A percentile compares a stretch with the other conserved stretches of the same genome.
phyloP scores from a whole-genome alignment of 2,888 invertebrate genomes.

The Perdita meconis region DNA sequence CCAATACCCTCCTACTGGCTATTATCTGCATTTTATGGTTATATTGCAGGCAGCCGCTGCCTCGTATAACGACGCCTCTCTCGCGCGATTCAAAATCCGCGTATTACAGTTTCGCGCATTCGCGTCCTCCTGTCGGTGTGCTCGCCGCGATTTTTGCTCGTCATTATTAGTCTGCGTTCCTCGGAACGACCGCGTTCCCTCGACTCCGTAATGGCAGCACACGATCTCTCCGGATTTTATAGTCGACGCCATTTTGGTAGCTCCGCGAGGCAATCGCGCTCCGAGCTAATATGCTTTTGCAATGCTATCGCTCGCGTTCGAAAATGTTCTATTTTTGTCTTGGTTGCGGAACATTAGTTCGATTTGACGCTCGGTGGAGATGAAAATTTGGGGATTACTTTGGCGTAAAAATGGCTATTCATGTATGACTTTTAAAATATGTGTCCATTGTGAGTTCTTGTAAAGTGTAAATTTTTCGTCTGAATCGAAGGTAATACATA shows the following conservation, averaged over 20 bases:
- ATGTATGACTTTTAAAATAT: too few relatives aligned
- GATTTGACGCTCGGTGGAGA: too few relatives aligned
- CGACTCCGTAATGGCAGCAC: slow-evolving; percentile 47
- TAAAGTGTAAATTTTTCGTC: too few relatives aligned
- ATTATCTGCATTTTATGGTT: slow-evolving; percentile 84
- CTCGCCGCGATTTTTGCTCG: slow-evolving; percentile 45
- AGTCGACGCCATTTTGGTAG: slow-evolving; percentile 49
- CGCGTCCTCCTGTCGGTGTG: slow-evolving; percentile 15
- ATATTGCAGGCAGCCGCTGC: slow-evolving; percentile 81
- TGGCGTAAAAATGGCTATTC: too few relatives aligned
- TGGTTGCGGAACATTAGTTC: too few relatives aligned
- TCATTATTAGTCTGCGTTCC: slow-evolving; percentile 31
- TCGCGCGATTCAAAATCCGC: slow-evolving; percentile 76
- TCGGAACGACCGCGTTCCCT: slow-evolving; percentile 29
- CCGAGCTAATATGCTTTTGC: not conserved
- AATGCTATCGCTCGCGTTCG: not conserved
- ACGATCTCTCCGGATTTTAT: slow-evolving; percentile 64
- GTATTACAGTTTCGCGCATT: slow-evolving; percentile 78
- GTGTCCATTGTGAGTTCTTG: too few relatives aligned
- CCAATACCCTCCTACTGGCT: slow-evolving; percentile 77
- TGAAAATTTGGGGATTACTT: too few relatives aligned
- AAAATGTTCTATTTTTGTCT: not conserved
- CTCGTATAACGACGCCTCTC: slow-evolving; percentile 75
- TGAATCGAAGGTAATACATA: too few relatives aligned
- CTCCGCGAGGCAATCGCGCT: slow-evolving; percentile 17